Conservation (phyloP, 2,888 invertebrate genomes). For the Phymatocera aterrima region DNA sequence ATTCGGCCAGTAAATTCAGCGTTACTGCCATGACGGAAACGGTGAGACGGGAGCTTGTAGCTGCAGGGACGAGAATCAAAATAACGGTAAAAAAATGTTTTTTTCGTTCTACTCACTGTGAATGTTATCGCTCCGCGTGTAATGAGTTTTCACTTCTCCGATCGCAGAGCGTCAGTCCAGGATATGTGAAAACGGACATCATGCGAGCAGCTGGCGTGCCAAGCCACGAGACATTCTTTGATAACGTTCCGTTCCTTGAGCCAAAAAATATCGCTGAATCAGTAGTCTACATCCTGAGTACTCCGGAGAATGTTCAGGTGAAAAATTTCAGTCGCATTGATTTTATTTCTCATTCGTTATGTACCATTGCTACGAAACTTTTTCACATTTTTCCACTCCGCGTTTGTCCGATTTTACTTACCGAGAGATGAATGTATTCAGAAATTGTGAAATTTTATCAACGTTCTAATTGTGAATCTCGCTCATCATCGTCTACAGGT, state of each 20-base stretch:
- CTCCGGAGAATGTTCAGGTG: conserved; percentile 78
- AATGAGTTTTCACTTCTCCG: neutral
- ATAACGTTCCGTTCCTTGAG: conserved; percentile 53
- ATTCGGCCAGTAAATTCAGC: conserved; percentile 10
- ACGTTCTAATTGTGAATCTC: neutral
- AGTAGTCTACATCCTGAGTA: conserved; percentile 78
- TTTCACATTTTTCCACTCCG: conserved; percentile 65
- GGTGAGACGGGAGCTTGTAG: conserved; percentile 74
- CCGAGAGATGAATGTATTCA: no score
- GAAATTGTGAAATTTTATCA: no score
- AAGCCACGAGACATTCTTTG: conserved; percentile 63
- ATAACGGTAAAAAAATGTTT: conserved; percentile 66
- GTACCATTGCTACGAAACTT: conserved; percentile 63
- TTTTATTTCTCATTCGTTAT: neutral
- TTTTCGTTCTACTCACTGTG: no score
- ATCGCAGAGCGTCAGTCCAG: conserved; percentile 51
- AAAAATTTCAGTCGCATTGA: conserved; percentile 48
- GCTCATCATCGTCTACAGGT: conserved; percentile 40
- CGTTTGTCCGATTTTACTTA: conserved; percentile 59
- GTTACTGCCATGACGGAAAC: conserved; percentile 70
- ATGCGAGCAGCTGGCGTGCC: conserved; percentile 48
- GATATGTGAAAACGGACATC: conserved; percentile 49
- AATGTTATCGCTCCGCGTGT: no score
- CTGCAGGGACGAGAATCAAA: conserved; percentile 70
- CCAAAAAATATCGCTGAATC: conserved; percentile 72